Conservation (phyloP, 2,888 invertebrate genomes). For the Drosophila borealis region DNA sequence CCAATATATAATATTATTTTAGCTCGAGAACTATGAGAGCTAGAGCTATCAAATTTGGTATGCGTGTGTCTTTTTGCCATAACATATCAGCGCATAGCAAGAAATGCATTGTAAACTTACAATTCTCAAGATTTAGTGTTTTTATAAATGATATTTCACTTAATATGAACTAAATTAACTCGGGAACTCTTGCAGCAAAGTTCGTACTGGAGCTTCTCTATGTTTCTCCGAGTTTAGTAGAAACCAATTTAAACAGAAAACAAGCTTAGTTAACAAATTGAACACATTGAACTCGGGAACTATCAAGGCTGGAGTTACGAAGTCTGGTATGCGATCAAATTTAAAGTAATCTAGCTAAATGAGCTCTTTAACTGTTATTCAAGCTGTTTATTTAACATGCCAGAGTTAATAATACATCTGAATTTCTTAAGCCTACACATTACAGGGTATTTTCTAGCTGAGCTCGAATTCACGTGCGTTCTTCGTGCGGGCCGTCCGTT, state of each 20-base stretch:
- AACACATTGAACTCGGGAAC: background rate
- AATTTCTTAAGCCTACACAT: background rate
- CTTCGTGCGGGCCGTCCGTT: constrained; percentile 10
- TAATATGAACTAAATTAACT: background rate
- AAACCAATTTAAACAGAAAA: too few species aligned
- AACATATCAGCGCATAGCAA: too few species aligned
- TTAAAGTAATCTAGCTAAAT: too few species aligned
- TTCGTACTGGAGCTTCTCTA: background rate
- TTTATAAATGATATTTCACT: background rate
- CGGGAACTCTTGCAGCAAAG: background rate
- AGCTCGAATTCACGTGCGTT: background rate
- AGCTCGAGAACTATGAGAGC: too few species aligned
- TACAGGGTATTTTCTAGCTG: constrained; percentile 13
- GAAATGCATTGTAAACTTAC: too few species aligned
- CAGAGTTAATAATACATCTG: too few species aligned
- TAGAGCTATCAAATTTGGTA: too few species aligned
- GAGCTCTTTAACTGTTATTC: too few species aligned
- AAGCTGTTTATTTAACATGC: too few species aligned
- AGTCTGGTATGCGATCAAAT: too few species aligned
- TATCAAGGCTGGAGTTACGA: background rate
- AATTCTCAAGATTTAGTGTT: background rate
- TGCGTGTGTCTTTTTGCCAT: too few species aligned
- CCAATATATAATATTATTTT: too few species aligned
- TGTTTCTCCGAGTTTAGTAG: background rate
- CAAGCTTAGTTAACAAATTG: background rate